Conservation (phyloP, 2,888 invertebrate genomes). For the Cantharis flavilabris region DNA sequence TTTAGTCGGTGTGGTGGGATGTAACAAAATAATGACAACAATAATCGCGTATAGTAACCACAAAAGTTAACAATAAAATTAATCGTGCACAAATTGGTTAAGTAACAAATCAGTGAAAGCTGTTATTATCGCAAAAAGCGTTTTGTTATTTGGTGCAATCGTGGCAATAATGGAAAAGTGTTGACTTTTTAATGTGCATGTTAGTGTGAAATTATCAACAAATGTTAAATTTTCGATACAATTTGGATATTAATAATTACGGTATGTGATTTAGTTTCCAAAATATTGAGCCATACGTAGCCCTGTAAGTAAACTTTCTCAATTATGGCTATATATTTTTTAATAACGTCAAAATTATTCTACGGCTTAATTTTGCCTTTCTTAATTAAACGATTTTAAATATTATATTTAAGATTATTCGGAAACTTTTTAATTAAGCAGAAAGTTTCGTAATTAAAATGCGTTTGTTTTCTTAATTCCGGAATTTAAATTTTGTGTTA, state of each 20-base stretch:
- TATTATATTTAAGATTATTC: neutral
- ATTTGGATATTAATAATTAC: neutral
- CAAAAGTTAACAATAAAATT: neutral
- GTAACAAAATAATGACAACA: neutral
- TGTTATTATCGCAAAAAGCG: neutral
- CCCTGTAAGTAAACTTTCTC: neutral
- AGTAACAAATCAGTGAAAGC: neutral
- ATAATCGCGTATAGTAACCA: neutral
- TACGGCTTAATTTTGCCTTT: neutral
- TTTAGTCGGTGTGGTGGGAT: neutral
- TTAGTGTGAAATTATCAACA: neutral
- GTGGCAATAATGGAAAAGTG: neutral
- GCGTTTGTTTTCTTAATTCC: conserved; percentile 12
- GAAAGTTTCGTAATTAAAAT: conserved; percentile 16
- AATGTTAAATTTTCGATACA: neutral
- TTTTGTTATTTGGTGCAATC: neutral
- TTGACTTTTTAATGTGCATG: neutral
- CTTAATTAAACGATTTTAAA: neutral
- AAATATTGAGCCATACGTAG: neutral
- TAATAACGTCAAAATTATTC: neutral
- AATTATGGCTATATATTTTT: neutral
- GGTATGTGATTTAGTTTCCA: neutral
- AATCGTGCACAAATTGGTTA: neutral
- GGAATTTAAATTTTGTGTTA: conserved; percentile 6
- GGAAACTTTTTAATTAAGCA: conserved; percentile 16